Base-by-base conservation (phyloP, 2,797 vertebrate genomes). In the Lepilemur septentrionalis region DNA sequence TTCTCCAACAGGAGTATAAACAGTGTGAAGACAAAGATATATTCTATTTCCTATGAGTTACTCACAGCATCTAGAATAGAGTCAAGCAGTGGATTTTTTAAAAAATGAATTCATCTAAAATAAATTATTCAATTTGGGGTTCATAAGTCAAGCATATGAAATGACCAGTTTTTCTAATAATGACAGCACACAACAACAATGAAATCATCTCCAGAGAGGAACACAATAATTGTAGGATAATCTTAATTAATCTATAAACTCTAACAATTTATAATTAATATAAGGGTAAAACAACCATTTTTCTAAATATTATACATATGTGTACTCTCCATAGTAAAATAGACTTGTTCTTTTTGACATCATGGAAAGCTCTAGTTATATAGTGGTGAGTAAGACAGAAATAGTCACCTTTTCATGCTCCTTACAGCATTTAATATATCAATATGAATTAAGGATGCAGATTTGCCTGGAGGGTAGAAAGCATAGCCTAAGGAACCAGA, bases 261-360 rank as follows among this genome's bases (percentile, higher is more conserved):
- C 32, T 2, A 7, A 52, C 94, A 11, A 48, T 93, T 88, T 67
- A 55, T n/a, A 94, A 93, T 41, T 22, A 81, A 88, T 2, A 32
- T 32, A 81, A 92, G 15, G 50, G 2, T 94, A 94, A 96, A 79
- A 72, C 67, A 80, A 2, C 0, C 30, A 75, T 95, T 96, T 89
- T 96, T 89, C 83, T 69, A 95, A 85, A 94, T 59, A 55, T 17
- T 75, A 20, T 63, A 93, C 85, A 94, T 46, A 4, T 1, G 25
- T 48, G 28, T 43, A n/a, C 6, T 83, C n/a, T 90, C 78, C 28
- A 35, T 25, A 41, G 30, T 75, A 46, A 94, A 92, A 85, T 72
- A 30, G 4, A 81, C 76, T 55, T 12, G 65, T 88, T 92, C 28
- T 9, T 22, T 69, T 22, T 50, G n/a, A 75, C 20, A 41, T 8